These are phyloP conservation scores for Hirtodrosophila histrioides DNA, from an alignment of 2,888 invertebrate species.

Conservation along the genomic window DNA sequence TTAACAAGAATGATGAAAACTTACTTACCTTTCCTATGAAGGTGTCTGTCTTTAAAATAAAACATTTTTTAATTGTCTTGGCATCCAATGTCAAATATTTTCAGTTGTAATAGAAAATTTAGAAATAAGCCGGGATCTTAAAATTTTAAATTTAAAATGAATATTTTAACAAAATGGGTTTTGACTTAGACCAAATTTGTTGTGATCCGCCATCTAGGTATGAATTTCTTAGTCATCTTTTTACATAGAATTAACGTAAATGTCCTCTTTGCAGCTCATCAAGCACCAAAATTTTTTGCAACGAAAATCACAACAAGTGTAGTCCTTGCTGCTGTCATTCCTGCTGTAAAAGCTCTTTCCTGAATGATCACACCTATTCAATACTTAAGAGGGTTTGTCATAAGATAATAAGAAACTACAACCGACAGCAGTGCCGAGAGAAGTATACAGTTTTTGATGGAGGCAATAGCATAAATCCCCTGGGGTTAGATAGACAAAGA, in stretches of 20 bases:
- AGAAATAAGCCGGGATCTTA: no score
- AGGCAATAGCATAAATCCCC: slow-evolving; percentile 63
- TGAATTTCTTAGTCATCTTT: neutral
- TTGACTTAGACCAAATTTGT: slow-evolving; percentile 51
- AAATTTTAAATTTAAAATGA: slow-evolving; percentile 39
- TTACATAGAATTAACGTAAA: neutral
- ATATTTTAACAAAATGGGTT: slow-evolving; percentile 55
- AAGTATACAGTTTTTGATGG: slow-evolving; percentile 78
- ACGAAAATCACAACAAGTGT: slow-evolving; percentile 45
- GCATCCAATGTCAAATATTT: slow-evolving; percentile 28
- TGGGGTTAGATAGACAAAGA: slow-evolving; percentile 9
- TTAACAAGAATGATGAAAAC: no score
- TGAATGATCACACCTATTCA: slow-evolving; percentile 72
- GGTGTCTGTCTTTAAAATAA: no score
- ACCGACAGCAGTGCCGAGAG: slow-evolving; percentile 66
- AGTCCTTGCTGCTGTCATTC: slow-evolving; percentile 42
- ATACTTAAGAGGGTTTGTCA: slow-evolving; percentile 76
- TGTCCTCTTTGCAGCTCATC: slow-evolving; percentile 53
- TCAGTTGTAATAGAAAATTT: no score
- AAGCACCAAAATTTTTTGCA: slow-evolving; percentile 60
- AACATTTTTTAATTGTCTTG: neutral
- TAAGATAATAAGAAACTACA: slow-evolving; percentile 72
- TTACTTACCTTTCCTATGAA: no score
- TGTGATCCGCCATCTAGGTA: slow-evolving; percentile 62
- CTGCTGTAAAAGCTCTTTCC: slow-evolving; percentile 51